Evolutionary conservation across 2,797 vertebrate species (phyloP), one percentile per base, ranked within the genome.

Genomic region (Kryptopterus vitreolus): DNA sequence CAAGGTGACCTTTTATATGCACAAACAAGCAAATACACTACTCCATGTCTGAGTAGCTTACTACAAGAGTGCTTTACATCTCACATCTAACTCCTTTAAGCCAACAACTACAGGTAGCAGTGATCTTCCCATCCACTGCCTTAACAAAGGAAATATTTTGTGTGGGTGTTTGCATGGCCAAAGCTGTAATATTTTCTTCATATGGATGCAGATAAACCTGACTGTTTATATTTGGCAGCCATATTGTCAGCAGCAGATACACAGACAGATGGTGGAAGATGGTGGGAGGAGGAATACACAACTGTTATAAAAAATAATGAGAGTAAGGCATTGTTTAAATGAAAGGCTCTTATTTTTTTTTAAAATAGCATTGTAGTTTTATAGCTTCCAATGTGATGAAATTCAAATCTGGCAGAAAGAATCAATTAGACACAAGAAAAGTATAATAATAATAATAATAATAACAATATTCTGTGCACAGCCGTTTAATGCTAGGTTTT

Each of bases 1-100:
- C 80, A 91, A 90, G 89, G 89, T 92, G 90, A 92, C 89, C 89
- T 91, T 83, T 78, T 78, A 73, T 26, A 35, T 59, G n/a, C 62
- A 35, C 73, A 31, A 69, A 68, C 29, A 53, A 0, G 10, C 9
- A 52, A 18, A 53, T 4, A 33, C 33, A 53, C 26, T n/a, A 71
- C 18, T 70, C 26, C 68, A 31, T 70, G 48, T 31, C 20, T 53
- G 20, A 53, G 2, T 13, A 52, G 18, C 26, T 70, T 70, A 53
- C 35, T 29, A 68, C 16, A 50, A 46, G 43, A 50, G 13, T 11
- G 26, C n/a, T 33, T 20, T 11, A 53, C 18, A 55, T 15, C 20
- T 61, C 20, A 26, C 59, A 85, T 38, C 50, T 76, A 72, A 38
- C 69, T 72, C 2, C 1, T 81, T 76, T 59, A 69, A 20, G 13